Percentiles rank a stretch among this genome's conserved stretches.
phyloP scores from a whole-genome alignment of 2,113 vertebrate genomes.

The Todiramphus chloris region DNA sequence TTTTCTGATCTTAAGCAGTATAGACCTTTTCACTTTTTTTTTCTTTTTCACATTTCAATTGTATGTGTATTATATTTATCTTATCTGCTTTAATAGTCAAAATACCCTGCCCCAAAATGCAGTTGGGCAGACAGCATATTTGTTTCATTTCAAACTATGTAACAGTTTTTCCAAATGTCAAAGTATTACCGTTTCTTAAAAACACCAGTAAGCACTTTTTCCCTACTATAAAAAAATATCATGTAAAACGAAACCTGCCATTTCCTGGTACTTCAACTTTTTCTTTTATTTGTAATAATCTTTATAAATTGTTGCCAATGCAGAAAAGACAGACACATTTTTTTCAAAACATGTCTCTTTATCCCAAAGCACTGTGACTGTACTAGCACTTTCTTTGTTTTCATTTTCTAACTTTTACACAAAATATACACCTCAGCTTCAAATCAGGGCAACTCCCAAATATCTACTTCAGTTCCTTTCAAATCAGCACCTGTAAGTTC shows the following conservation, averaged over 20 bases:
- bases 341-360: background rate
- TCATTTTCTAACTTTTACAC: background rate
- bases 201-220: background rate
- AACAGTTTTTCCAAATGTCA: background rate
- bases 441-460: background rate
- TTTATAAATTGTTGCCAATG: background rate
- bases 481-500: background rate
- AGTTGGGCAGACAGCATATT: background rate
- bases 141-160: background rate
- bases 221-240: background rate
- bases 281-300: background rate
- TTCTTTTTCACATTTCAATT: background rate
- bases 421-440: background rate
- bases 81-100: background rate
- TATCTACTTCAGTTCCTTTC: background rate
- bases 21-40: background rate
- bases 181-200: background rate
- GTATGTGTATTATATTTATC: background rate
- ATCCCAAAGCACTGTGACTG: background rate
- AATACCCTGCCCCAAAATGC: background rate
- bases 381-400: background rate
- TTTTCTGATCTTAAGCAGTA: slow-evolving; percentile 4
- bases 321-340: background rate
- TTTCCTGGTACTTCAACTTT: background rate
- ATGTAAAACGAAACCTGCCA: accelerated